These are phyloP conservation scores for Mirounga angustirostris DNA, from an alignment of 2,113 vertebrate genomes.

Conservation along the genomic window DNA sequence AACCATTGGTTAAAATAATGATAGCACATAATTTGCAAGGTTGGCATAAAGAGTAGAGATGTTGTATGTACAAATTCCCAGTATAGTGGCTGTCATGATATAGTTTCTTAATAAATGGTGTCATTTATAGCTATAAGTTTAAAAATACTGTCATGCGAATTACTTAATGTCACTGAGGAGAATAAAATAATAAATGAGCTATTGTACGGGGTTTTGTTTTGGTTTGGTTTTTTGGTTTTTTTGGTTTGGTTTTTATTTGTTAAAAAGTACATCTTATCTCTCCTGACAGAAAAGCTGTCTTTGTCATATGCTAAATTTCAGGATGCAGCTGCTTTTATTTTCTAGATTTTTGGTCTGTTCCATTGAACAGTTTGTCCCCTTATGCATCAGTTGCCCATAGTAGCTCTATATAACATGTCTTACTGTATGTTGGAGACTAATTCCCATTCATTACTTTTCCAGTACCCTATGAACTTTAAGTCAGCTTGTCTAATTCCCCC, in stretches of 20 bases:
- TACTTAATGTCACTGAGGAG: background rate
- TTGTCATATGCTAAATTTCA: background rate
- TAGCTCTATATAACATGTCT: background rate
- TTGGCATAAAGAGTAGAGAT: background rate
- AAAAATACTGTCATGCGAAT: background rate
- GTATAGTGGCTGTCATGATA: background rate
- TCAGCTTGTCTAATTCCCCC: background rate
- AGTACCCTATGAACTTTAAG: slow-evolving; percentile 1
- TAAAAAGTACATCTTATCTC: slow-evolving; percentile 22
- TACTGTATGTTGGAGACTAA: background rate
- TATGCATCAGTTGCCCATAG: background rate
- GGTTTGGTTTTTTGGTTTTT: background rate
- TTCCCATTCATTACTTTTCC: background rate
- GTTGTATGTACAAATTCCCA: background rate
- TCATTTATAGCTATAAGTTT: slow-evolving; percentile 1
- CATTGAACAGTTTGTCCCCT: background rate
- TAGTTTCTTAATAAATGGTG: background rate
- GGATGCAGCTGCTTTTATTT: background rate
- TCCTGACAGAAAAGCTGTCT: background rate
- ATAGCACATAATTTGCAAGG: background rate
- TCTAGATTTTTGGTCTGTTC: background rate
- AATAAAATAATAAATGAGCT: background rate
- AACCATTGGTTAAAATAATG: background rate
- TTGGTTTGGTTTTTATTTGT: background rate
- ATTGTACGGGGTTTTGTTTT: background rate